Evolutionary conservation across 2,113 vertebrate species (phyloP).

Genomic region (Himantopus leucocephalus): DNA sequence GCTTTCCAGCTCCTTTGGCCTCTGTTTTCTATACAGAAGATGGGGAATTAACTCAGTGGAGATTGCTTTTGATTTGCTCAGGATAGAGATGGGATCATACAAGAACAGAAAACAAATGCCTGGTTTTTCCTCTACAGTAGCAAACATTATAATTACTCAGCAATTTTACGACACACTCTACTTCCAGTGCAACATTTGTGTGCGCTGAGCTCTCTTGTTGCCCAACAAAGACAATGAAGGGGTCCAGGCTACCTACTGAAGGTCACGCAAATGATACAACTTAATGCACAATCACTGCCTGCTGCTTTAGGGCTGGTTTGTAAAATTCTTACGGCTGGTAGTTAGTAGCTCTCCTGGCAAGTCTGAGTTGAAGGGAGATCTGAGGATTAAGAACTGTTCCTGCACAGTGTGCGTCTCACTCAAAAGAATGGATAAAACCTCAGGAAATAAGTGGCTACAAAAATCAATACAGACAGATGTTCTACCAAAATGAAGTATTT

Average conservation of each 20-base stretch:
- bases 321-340: neutral
- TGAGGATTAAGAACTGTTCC: neutral
- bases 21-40: neutral
- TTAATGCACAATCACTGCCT: neutral
- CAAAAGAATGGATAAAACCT: neutral
- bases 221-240: neutral
- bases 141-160: neutral
- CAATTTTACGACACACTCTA: neutral
- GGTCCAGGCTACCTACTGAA: neutral
- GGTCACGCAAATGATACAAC: neutral
- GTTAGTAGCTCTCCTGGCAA: neutral
- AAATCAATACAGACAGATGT: constrained; percentile 29
- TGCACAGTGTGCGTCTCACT: neutral
- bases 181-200: neutral
- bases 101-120: neutral
- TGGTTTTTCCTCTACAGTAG: neutral
- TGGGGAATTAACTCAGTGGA: neutral
- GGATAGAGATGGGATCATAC: neutral
- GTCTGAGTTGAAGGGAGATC: constrained; percentile 5
- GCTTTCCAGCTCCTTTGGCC: neutral
- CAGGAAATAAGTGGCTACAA: constrained; percentile 9
- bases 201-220: neutral
- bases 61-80: neutral
- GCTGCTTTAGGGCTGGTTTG: neutral
- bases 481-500: constrained; percentile 32